Evolutionary conservation across 1,140 invertebrate species (phyloP), one percentile per base, ranked within the genome.

Genomic region (Battus philenor): DNA sequence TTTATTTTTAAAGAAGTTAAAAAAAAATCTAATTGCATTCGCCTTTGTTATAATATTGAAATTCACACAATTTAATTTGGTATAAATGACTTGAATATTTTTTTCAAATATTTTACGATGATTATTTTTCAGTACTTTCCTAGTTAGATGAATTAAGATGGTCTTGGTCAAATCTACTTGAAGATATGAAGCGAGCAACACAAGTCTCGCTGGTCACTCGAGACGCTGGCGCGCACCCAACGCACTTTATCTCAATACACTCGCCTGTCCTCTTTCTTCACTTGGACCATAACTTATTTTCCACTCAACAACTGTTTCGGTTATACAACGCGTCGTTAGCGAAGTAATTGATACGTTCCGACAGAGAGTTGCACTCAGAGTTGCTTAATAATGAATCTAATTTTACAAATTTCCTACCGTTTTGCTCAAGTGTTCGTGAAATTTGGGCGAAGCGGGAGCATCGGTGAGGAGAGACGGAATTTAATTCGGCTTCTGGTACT

Each of bases 221-320:
- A 77, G 70, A 77, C 68, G 66, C 68, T 78, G 79, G 74, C 74
- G 39, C 36, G 39, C 50, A 57, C 69, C 76, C 76, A 83, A 77
- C 53, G 36, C 72, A 68, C 65, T 78, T 74, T 77, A 73, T 76
- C 75, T 78, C 76, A 81, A 73, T 81, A 64, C 68, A 68, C 72
- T 73, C 60, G 65, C 62, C 61, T 65, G 70, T 73, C 64, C 59
- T 53, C 54, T 71, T 54, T 54, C 61, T 49, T 71, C 68, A 62
- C 56, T 59, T 43, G 60, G 50, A 32, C 48, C 59, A 71, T 75
- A 78, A 72, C 74, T 79, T 54, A 60, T 60, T 71, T 64, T 68
- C 61, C 50, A 67, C 72, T 68, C 46, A 34, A 53, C 63, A 53
- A 74, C 73, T 71, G 68, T 68, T n/a, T n/a, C n/a, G n/a, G n/a